These are phyloP conservation scores for Athalia rosae DNA, from an alignment of 2,888 invertebrate species.

Conservation along the genomic window DNA sequence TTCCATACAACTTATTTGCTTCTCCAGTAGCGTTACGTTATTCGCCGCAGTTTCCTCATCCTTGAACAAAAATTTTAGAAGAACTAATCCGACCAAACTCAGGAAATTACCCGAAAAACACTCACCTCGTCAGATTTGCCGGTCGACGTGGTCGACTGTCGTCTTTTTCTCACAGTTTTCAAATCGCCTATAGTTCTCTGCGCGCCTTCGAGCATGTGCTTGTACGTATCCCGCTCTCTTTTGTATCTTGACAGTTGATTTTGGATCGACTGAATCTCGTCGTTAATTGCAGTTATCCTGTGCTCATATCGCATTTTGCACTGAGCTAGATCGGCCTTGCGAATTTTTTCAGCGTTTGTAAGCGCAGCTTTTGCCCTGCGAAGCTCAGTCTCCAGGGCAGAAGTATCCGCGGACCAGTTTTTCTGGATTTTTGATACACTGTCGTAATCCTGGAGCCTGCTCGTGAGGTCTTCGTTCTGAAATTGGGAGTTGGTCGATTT, in stretches of 20 bases:
- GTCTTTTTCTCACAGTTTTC: constrained; percentile 74
- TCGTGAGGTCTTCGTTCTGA: constrained; percentile 85
- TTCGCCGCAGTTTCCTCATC: constrained; percentile 84
- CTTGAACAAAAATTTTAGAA: constrained; percentile 62
- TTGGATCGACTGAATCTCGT: constrained; percentile 89
- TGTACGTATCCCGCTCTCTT: constrained; percentile 91
- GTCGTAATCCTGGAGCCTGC: constrained; percentile 89
- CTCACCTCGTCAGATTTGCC: constrained; percentile 84
- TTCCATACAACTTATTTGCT: constrained; percentile 89
- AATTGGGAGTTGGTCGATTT: constrained; percentile 45
- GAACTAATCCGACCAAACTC: constrained; percentile 14
- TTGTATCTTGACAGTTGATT: constrained; percentile 86
- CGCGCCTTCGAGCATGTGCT: constrained; percentile 91
- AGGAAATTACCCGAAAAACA: constrained; percentile 26
- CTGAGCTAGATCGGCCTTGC: constrained; percentile 86
- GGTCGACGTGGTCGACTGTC: constrained; percentile 76
- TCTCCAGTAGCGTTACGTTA: constrained; percentile 82
- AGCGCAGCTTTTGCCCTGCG: constrained; percentile 80
- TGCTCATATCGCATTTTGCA: constrained; percentile 90
- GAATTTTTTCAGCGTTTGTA: constrained; percentile 81
- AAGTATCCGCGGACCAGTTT: constrained; percentile 85
- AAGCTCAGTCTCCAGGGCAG: constrained; percentile 85
- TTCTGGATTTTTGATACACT: constrained; percentile 89
- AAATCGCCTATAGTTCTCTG: constrained; percentile 89
- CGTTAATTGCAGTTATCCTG: constrained; percentile 86